Percentiles rank a stretch among this genome's conserved stretches.
phyloP scores from a whole-genome alignment of 2,113 vertebrate genomes.

The Variabilichromis moorii region DNA sequence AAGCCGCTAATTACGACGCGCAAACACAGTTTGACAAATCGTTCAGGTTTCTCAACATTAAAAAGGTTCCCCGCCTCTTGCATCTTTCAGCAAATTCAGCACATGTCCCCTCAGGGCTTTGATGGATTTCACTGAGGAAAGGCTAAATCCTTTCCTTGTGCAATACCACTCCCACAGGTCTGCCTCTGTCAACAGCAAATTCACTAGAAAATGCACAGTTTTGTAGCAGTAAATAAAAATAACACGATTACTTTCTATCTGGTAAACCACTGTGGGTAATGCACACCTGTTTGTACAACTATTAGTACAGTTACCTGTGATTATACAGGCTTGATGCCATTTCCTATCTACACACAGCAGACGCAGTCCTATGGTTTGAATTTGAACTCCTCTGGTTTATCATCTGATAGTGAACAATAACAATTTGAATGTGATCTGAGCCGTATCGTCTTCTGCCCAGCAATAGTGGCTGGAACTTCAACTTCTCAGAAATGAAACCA shows the following conservation, averaged over 20 bases:
- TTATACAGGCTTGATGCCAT: neutral
- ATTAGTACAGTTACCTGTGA: neutral
- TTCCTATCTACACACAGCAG: neutral
- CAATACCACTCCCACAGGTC: conserved; percentile 48
- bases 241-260: neutral
- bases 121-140: conserved; percentile 45
- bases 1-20: neutral
- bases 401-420: neutral
- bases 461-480: neutral
- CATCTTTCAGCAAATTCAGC: conserved; percentile 32
- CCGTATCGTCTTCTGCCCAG: neutral
- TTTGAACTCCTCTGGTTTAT: neutral
- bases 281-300: neutral
- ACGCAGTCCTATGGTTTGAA: neutral
- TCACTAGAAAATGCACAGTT: neutral
- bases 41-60: conserved; percentile 24
- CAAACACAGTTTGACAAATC: conserved; percentile 25
- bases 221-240: neutral
- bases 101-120: conserved; percentile 38
- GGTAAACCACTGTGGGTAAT: neutral
- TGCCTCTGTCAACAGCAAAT: conserved; percentile 15
- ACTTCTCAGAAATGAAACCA: neutral
- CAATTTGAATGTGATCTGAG: neutral
- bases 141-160: conserved; percentile 45
- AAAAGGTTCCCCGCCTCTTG: conserved; percentile 1